Percentiles rank a stretch among this genome's conserved stretches.
These are phyloP conservation scores for Hypanus sabinus DNA, from an alignment of 2,113 vertebrate species.

Conservation along the genomic window DNA sequence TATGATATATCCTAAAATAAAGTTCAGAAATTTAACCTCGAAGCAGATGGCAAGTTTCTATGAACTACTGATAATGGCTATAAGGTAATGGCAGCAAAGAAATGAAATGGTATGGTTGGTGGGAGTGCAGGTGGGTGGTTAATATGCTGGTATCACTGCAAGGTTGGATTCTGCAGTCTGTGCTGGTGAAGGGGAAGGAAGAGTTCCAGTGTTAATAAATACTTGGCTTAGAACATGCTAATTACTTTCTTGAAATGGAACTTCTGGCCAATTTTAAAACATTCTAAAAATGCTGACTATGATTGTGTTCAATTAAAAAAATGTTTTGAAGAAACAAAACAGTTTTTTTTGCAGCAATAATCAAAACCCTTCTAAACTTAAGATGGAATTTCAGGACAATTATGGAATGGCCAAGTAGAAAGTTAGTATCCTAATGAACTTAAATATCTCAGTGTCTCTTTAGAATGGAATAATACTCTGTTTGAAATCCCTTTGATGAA, in stretches of 20 bases:
- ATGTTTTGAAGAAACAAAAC: not conserved
- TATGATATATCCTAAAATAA: not conserved
- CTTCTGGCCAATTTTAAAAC: not conserved
- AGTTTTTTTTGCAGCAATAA: not conserved
- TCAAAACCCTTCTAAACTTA: not conserved
- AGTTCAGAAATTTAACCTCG: not conserved
- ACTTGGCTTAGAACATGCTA: not conserved
- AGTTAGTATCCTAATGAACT: not conserved
- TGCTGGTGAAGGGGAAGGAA: not conserved
- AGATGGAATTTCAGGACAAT: not conserved
- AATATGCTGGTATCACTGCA: not conserved
- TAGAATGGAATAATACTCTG: not conserved
- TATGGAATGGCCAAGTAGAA: not conserved
- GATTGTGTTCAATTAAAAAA: not conserved
- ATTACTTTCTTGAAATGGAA: not conserved
- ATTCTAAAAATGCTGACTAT: not conserved
- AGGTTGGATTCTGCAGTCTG: not conserved
- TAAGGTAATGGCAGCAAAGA: not conserved
- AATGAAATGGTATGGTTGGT: too few species aligned
- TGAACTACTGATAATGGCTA: not conserved
- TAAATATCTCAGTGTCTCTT: not conserved
- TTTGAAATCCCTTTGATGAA: not conserved
- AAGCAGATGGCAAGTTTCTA: not conserved
- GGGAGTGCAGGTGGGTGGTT: not conserved
- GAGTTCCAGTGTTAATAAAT: not conserved